A percentile compares a stretch with the other conserved stretches of the same genome.
These are phyloP conservation scores for Dendroctonus ponderosae DNA, from an alignment of 1,140 invertebrate species.

Conservation along the genomic window DNA sequence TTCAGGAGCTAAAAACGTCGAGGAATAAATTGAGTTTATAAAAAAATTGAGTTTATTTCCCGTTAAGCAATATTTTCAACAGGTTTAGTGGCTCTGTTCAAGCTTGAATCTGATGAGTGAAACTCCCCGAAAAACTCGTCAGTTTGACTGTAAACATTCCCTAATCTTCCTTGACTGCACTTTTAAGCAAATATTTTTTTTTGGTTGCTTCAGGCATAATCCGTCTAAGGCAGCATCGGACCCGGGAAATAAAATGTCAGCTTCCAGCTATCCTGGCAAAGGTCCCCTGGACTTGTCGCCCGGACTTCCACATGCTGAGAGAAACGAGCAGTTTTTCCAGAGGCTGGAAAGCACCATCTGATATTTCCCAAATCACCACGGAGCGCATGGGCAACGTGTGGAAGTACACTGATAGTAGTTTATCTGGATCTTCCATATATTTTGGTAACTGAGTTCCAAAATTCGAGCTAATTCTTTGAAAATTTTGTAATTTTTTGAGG, in stretches of 20 bases:
- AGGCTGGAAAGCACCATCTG: constrained; percentile 10
- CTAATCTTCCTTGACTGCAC: too few relatives aligned
- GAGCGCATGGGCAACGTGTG: constrained; percentile 33
- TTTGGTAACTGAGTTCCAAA: constrained; percentile 22
- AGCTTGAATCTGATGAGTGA: too few relatives aligned
- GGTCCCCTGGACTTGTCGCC: constrained; percentile 7
- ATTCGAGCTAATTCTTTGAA: not conserved
- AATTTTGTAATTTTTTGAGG: too few relatives aligned
- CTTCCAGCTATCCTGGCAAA: not conserved
- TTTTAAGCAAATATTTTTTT: too few relatives aligned
- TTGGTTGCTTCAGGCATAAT: constrained; percentile 23
- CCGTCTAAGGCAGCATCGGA: constrained; percentile 36
- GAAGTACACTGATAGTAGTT: constrained; percentile 22
- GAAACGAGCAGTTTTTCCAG: constrained; percentile 28
- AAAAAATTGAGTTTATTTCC: too few relatives aligned
- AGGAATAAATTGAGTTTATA: too few relatives aligned
- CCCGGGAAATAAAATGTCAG: constrained; percentile 9
- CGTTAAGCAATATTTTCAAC: too few relatives aligned
- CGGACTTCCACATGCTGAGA: constrained; percentile 9
- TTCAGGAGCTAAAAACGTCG: too few relatives aligned
- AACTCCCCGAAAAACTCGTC: too few relatives aligned
- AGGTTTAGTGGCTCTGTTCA: too few relatives aligned
- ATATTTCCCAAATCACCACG: constrained; percentile 6
- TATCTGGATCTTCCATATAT: constrained; percentile 22
- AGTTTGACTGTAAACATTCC: too few relatives aligned